These are phyloP conservation scores for Agelas oroides DNA, from an alignment of 37 sponge, comb jelly and placozoan genomes.

Conservation along the genomic window DNA sequence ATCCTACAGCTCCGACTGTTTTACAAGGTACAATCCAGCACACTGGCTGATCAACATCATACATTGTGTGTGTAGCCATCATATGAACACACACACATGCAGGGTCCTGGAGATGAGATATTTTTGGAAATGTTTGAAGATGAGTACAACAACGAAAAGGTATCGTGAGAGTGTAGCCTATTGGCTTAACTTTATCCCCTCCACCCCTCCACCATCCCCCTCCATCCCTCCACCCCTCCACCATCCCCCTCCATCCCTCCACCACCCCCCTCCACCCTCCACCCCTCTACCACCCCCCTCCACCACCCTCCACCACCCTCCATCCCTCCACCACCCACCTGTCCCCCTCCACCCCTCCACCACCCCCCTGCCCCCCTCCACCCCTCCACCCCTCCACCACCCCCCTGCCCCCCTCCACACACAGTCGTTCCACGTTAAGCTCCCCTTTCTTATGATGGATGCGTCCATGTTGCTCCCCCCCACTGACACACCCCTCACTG, in stretches of 20 bases:
- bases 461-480: slow-evolving; percentile 92
- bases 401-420: neutral
- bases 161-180: too few species aligned
- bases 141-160: slow-evolving; percentile 78
- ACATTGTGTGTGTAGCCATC: too few species aligned
- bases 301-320: too few species aligned
- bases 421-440: slow-evolving; percentile 49
- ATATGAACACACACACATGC: too few species aligned
- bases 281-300: too few species aligned
- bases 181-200: neutral
- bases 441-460: slow-evolving; percentile 81
- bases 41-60: too few species aligned
- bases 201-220: too few species aligned
- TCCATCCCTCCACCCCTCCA: too few species aligned
- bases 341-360: neutral
- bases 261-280: too few species aligned
- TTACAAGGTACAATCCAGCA: slow-evolving; percentile 40
- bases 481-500: slow-evolving; percentile 90
- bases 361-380: too few species aligned
- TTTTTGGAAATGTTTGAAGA: slow-evolving; percentile 96
- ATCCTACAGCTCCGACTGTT: slow-evolving; percentile 42
- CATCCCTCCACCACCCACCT: neutral
- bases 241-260: too few species aligned
- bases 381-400: too few species aligned
- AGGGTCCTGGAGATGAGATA: slow-evolving; percentile 83